Conservation (phyloP, 2,797 vertebrate species). For the Gorsachius magnificus region DNA sequence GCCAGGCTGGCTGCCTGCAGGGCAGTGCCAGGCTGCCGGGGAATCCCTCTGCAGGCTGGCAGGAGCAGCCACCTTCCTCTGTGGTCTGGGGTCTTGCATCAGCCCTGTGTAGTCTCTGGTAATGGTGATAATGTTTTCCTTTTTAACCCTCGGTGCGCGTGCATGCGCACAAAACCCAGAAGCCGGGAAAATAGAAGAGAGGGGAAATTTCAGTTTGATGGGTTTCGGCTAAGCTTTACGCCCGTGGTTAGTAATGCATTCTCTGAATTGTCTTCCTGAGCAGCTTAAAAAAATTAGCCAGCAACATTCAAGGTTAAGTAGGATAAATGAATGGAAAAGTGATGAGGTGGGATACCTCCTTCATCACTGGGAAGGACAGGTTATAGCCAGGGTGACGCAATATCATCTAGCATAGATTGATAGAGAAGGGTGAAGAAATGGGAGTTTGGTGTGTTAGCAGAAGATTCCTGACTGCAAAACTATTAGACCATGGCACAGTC, state of each 20-base stretch:
- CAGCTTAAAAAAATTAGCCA: conserved; percentile 32
- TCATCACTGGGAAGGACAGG: conserved; percentile 44
- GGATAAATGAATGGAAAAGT: conserved; percentile 44
- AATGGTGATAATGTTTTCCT: background rate
- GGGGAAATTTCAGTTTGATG: background rate
- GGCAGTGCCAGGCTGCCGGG: conserved; percentile 43
- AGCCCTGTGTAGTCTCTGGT: background rate
- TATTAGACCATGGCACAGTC: conserved; percentile 4
- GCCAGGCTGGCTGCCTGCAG: background rate
- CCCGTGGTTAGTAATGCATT: background rate
- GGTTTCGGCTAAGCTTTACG: background rate
- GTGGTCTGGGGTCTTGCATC: background rate
- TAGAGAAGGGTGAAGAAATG: conserved; percentile 31
- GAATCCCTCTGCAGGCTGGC: background rate
- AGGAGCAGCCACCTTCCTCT: background rate
- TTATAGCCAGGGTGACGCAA: conserved; percentile 38
- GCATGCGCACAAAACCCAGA: background rate
- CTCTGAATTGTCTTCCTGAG: conserved; percentile 23
- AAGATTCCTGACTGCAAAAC: conserved; percentile 35
- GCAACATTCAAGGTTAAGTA: conserved; percentile 52
- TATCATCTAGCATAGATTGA: conserved; percentile 23
- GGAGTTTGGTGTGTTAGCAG: conserved; percentile 28
- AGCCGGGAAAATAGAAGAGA: background rate
- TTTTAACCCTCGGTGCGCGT: background rate
- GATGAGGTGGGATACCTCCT: conserved; percentile 58